phyloP scores from a whole-genome alignment of 2,888 invertebrate genomes.

The Papilio protenor region DNA sequence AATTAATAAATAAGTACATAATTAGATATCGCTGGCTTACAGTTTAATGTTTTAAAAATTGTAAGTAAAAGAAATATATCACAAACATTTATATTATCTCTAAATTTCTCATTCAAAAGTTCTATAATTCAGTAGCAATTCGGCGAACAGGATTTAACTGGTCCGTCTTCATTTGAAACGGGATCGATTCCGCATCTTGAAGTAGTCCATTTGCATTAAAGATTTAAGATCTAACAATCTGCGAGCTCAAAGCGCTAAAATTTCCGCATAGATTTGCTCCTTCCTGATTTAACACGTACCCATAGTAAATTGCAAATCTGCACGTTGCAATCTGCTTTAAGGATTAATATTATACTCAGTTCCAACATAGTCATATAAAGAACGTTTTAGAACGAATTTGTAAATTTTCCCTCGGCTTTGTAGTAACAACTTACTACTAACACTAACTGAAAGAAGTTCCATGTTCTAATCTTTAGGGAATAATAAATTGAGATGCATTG shows the following conservation, averaged over 20 bases:
- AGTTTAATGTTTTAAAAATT: background rate
- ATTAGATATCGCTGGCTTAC: too few relatives aligned
- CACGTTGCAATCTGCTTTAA: background rate
- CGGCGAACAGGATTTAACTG: background rate
- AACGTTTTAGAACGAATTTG: too few relatives aligned
- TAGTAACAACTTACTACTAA: background rate
- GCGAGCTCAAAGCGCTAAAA: conserved; percentile 25
- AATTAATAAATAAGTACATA: too few relatives aligned
- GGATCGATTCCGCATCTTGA: conserved; percentile 24
- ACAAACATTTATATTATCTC: background rate
- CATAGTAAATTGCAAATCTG: conserved; percentile 5
- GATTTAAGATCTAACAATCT: conserved; percentile 26
- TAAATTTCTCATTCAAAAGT: background rate
- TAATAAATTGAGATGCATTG: background rate
- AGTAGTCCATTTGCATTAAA: conserved; percentile 24
- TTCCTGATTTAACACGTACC: conserved; percentile 19
- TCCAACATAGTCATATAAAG: too few relatives aligned
- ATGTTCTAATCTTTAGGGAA: background rate
- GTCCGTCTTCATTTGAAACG: conserved; percentile 15
- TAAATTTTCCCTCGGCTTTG: too few relatives aligned
- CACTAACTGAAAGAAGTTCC: background rate
- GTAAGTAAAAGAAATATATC: background rate
- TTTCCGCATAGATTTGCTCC: conserved; percentile 21
- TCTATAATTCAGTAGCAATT: conserved; percentile 12
- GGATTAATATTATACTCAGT: background rate